phyloP scores from a whole-genome alignment of 2,113 vertebrate species.

The Mustela lutreola region DNA sequence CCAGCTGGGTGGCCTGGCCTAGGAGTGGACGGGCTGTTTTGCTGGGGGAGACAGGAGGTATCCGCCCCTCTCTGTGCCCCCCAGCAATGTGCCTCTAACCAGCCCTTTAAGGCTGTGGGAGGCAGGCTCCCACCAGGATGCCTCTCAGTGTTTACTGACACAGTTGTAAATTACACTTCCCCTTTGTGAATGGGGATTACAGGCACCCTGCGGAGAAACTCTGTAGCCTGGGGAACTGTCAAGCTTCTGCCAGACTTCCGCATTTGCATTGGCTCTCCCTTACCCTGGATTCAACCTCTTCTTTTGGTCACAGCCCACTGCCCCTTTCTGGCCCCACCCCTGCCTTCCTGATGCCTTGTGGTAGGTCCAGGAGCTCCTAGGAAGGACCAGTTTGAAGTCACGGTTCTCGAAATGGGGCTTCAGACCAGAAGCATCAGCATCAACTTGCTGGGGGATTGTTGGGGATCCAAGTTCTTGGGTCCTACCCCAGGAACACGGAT shows the following conservation, averaged over 20 bases:
- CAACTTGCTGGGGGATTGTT: neutral
- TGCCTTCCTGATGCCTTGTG: neutral
- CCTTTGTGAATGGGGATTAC: neutral
- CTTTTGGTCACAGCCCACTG: neutral
- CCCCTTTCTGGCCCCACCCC: neutral
- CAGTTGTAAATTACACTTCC: slow-evolving; percentile 20
- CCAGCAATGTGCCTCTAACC: neutral
- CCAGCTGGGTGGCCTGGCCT: neutral
- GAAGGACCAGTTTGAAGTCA: neutral
- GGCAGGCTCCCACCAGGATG: neutral
- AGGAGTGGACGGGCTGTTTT: neutral
- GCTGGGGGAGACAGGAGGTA: neutral
- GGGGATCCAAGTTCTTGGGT: neutral
- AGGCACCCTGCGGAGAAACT: neutral
- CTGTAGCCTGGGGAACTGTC: neutral
- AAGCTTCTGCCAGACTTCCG: neutral
- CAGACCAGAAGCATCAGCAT: neutral
- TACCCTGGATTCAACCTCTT: neutral
- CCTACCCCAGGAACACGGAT: neutral
- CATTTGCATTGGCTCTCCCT: neutral
- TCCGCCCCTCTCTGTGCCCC: neutral
- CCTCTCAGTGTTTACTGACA: neutral
- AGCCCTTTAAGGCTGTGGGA: neutral
- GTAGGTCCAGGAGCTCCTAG: neutral
- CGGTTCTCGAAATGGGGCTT: neutral